phyloP scores from a whole-genome alignment of 2,797 vertebrate species.

The Aulostomus chinensis region DNA sequence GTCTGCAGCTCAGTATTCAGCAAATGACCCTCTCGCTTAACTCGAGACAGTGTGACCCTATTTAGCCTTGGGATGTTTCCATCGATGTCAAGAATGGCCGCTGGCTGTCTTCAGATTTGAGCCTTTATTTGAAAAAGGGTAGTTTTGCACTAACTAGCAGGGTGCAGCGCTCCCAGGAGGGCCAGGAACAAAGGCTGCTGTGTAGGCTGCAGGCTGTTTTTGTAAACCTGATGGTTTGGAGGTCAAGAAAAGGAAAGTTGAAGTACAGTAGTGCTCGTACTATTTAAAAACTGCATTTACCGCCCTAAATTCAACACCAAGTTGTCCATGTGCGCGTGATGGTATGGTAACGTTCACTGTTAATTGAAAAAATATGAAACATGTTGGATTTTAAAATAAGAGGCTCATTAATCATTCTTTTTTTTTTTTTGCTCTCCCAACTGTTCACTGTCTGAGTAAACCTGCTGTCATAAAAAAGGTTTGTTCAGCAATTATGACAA shows the following conservation, averaged over 20 bases:
- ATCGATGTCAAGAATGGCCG: neutral
- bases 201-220: slow-evolving; percentile 34
- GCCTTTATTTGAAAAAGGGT: slow-evolving; percentile 48
- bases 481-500: slow-evolving; percentile 35
- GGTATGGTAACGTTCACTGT: too few species aligned
- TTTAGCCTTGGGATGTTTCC: slow-evolving; percentile 6
- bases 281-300: neutral
- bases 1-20: neutral
- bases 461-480: slow-evolving; percentile 16
- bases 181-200: slow-evolving; percentile 43
- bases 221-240: slow-evolving; percentile 20
- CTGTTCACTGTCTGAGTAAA: slow-evolving; percentile 14
- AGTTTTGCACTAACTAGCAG: slow-evolving; percentile 37
- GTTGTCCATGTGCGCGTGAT: too few species aligned
- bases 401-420: neutral
- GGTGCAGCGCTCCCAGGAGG: slow-evolving; percentile 52
- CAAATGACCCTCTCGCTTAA: slow-evolving; percentile 12
- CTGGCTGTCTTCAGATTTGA: slow-evolving; percentile 21
- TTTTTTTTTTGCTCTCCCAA: neutral
- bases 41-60: slow-evolving; percentile 32
- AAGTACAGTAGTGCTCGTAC: neutral
- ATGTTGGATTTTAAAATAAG: neutral
- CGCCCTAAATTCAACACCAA: too few species aligned
- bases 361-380: neutral
- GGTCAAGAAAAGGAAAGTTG: slow-evolving; percentile 11